Percentiles rank a stretch among this genome's conserved stretches.
phyloP scores from a whole-genome alignment of 1,140 invertebrate genomes.

The Micrasema minimum region DNA sequence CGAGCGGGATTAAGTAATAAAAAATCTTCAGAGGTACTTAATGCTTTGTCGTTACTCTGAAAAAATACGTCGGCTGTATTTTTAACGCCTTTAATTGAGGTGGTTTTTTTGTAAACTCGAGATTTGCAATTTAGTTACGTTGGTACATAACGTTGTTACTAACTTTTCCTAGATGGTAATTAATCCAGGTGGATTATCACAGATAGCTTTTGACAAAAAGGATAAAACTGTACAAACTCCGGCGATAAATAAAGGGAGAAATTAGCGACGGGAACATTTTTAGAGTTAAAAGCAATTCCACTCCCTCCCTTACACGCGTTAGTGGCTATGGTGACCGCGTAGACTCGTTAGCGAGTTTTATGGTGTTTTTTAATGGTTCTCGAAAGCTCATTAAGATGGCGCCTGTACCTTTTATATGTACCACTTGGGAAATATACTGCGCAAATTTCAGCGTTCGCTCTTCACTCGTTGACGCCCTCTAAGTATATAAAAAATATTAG shows the following conservation, averaged over 20 bases:
- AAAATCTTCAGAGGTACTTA: constrained; percentile 43
- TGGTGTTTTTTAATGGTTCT: constrained; percentile 52
- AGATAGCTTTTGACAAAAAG: constrained; percentile 24
- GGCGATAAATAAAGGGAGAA: constrained; percentile 32
- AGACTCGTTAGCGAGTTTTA: constrained; percentile 53
- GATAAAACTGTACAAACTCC: constrained; percentile 25
- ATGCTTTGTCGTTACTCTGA: constrained; percentile 47
- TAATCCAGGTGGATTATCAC: too few species aligned
- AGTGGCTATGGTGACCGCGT: constrained; percentile 42
- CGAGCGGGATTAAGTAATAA: constrained; percentile 52
- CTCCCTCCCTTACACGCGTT: constrained; percentile 26
- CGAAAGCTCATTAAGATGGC: constrained; percentile 53
- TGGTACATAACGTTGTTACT: too few species aligned
- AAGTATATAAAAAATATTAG: constrained; percentile 27
- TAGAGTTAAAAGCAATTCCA: constrained; percentile 37
- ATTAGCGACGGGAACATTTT: constrained; percentile 34
- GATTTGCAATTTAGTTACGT: too few species aligned
- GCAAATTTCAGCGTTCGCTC: not conserved
- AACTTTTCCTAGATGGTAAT: too few species aligned
- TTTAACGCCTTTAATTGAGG: too few species aligned
- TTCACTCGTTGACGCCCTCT: not conserved
- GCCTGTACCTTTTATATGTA: constrained; percentile 51
- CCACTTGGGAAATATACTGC: constrained; percentile 51
- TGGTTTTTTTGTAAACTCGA: too few species aligned
- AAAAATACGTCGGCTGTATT: too few species aligned